Conservation (phyloP, 2,888 invertebrate species). For the Athrips mouffetella region DNA sequence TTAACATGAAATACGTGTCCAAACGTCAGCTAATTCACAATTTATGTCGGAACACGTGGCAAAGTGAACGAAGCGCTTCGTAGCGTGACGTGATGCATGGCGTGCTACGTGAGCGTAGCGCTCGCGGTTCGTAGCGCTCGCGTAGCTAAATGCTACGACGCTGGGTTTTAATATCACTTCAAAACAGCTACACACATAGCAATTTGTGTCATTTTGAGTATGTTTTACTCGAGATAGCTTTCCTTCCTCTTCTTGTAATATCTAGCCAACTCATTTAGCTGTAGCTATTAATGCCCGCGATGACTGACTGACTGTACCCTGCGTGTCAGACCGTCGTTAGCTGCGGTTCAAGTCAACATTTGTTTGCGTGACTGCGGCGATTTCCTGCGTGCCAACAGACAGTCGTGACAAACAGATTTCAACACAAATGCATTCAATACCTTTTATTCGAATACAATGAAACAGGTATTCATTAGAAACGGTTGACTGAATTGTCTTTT, state of each 20-base stretch:
- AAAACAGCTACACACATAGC: background rate
- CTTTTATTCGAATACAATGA: background rate
- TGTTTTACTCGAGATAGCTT: no score
- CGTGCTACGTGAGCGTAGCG: constrained; percentile 9
- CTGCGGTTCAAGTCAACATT: constrained; percentile 5
- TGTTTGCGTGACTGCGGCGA: constrained; percentile 7
- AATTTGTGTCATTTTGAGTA: no score
- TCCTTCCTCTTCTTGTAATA: no score
- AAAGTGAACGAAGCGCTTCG: constrained; percentile 5
- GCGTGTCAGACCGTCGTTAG: background rate
- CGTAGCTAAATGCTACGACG: constrained; percentile 11
- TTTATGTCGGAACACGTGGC: constrained; percentile 14
- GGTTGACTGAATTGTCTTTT: no score
- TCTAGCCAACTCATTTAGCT: background rate
- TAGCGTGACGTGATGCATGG: constrained; percentile 13
- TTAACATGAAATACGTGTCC: constrained; percentile 10
- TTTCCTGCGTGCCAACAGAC: background rate
- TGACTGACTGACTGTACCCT: no score
- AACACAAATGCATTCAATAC: constrained; percentile 1
- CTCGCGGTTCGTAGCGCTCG: background rate
- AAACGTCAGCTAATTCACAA: constrained; percentile 7
- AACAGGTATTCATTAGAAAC: no score
- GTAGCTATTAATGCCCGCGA: no score
- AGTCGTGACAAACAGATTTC: constrained; percentile 7
- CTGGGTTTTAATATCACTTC: background rate